Conservation (phyloP, 2,888 invertebrate species). For the Lasioglossum lativentre region DNA sequence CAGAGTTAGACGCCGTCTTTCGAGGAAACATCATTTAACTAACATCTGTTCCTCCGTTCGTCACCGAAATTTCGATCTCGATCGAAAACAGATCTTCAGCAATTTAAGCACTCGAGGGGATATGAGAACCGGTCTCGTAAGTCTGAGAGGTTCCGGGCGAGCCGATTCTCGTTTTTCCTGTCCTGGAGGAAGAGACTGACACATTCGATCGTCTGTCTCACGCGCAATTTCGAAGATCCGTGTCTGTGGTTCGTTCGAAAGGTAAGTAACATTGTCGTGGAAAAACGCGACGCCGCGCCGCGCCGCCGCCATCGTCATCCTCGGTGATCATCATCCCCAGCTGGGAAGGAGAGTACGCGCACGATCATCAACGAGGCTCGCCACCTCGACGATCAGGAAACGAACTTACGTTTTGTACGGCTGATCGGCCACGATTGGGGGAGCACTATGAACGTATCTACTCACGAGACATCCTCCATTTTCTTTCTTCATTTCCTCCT, state of each 20-base stretch:
- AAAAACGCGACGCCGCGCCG: conserved; percentile 6
- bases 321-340: background rate
- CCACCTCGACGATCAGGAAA: conserved; percentile 34
- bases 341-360: background rate
- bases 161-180: background rate
- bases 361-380: background rate
- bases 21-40: background rate
- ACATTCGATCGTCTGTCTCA: background rate
- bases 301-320: background rate
- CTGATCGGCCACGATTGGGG: conserved; percentile 28
- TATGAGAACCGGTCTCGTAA: background rate
- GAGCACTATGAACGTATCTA: conserved; percentile 27
- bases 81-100: background rate
- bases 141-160: background rate
- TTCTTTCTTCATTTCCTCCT: conserved; percentile 9
- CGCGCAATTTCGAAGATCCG: background rate
- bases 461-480: conserved; percentile 19
- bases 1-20: background rate
- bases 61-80: background rate
- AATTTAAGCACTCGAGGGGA: background rate
- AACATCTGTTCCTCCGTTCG: background rate
- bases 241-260: background rate
- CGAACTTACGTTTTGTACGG: conserved; percentile 34
- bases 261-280: conserved; percentile 9
- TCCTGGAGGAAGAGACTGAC: background rate